phyloP scores from a whole-genome alignment of 2,797 vertebrate genomes.

The Gymnoscopelus microlampas region DNA sequence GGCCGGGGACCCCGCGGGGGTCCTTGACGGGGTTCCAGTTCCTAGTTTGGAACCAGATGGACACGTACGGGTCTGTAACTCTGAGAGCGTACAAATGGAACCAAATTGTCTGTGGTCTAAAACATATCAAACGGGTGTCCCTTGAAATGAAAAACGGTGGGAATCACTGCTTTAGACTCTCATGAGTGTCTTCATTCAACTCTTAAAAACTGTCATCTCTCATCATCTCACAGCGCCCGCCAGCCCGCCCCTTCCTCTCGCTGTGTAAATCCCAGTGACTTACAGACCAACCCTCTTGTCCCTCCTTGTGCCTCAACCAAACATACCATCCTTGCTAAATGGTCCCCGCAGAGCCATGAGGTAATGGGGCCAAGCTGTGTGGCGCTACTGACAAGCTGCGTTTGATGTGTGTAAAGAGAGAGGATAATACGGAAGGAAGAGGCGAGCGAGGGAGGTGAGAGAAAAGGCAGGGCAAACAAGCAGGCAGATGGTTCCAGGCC shows the following conservation, averaged over 20 bases:
- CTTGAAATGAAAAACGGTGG: no score
- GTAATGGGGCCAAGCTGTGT: constrained; percentile 33
- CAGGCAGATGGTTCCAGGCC: constrained; percentile 60
- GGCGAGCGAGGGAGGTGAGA: constrained; percentile 1
- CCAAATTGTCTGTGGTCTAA: no score
- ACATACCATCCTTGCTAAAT: constrained; percentile 44
- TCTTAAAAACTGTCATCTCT: constrained; percentile 14
- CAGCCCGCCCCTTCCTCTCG: not conserved
- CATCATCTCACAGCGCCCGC: not conserved
- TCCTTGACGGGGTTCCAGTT: no score
- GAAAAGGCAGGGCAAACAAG: constrained; percentile 30
- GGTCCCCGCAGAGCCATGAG: constrained; percentile 36
- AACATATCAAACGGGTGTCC: no score
- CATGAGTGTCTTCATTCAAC: constrained; percentile 29
- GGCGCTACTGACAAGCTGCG: constrained; percentile 40
- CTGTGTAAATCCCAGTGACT: no score
- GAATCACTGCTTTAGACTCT: not conserved
- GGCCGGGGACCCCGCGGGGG: no score
- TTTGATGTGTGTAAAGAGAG: constrained; percentile 29
- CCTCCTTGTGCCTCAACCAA: constrained; percentile 29
- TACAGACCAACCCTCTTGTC: constrained; percentile 10
- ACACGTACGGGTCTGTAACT: no score
- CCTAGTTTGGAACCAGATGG: no score
- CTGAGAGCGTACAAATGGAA: no score
- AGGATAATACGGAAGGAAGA: constrained; percentile 34